Evolutionary conservation across 2,113 vertebrate species (phyloP), one percentile per base, ranked within the genome.

Genomic region (Megaptera novaeangliae): DNA sequence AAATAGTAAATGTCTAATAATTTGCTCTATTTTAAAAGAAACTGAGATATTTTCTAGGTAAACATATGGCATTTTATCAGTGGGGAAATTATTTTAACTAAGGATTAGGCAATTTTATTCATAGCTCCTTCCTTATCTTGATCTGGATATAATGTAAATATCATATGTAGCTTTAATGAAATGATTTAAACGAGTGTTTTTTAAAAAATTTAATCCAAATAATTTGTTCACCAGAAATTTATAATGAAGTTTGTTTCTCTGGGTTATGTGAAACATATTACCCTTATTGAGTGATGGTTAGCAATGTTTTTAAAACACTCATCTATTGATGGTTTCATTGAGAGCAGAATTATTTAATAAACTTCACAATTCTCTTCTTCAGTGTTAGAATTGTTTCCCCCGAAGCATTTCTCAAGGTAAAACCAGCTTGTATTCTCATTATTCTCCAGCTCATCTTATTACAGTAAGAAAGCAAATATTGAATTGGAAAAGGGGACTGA

Each of bases 321-420:
- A 52, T n/a, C 68, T 97, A 83, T 87, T 95, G 82, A 97, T 88
- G 63, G 49, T 77, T 98, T 97, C 44, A 90, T 96, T 2, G 5
- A 95, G 69, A 95, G 17, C 25, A 86, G 74, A 91, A 68, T 96
- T 98, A 94, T 96, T 98, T 97, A 93, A 97, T 97, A 93, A 97
- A 92, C 49, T 94, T 83, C 29, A 88, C 34, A 61, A 41, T 85
- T 96, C 80, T 95, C 7, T 2, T 71, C 63, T 97, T 95, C 57
- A 96, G 25, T 52, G 29, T 71, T 94, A 93, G 91, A 94, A 93
- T 92, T 94, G 41, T 95, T 97, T 98, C 75, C 94, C 94, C 95
- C 75, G n/a, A 97, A 98, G 94, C 93, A 95, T 84, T 97, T 96
- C 96, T 97, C 93, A 94, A 98, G 97, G 94, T 97, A 94, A 95